Evolutionary conservation across 2,888 invertebrate species (phyloP).

Genomic region (Oligia fasciuncula): DNA sequence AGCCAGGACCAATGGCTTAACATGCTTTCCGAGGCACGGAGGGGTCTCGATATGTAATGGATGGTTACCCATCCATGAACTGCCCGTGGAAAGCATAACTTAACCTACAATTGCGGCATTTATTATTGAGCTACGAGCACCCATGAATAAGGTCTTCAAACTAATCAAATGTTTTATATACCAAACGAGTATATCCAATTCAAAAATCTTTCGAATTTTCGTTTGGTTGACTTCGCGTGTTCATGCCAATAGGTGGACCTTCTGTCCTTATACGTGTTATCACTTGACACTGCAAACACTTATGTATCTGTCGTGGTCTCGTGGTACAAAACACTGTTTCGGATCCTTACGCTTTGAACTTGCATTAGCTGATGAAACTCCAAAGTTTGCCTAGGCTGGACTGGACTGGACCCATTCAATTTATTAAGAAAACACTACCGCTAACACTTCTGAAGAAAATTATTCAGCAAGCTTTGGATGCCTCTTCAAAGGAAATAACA

Average conservation of each 20-base stretch:
- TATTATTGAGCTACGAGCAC: no score
- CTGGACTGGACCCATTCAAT: constrained; percentile 20
- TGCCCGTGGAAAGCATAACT: no score
- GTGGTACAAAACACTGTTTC: constrained; percentile 32
- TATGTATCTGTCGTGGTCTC: constrained; percentile 22
- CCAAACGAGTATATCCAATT: background rate
- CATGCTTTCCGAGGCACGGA: no score
- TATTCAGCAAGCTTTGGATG: background rate
- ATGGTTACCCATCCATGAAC: no score
- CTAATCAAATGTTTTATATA: background rate
- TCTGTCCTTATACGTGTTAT: constrained; percentile 8
- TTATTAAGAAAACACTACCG: background rate
- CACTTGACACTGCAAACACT: constrained; percentile 31
- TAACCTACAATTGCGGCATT: no score
- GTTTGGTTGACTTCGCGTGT: background rate
- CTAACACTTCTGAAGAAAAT: background rate
- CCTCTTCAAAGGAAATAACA: background rate
- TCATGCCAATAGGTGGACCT: background rate
- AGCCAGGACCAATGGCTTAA: no score
- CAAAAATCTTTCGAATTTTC: background rate
- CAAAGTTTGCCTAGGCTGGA: constrained; percentile 31
- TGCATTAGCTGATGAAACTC: constrained; percentile 60
- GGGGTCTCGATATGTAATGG: no score
- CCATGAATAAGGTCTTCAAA: background rate
- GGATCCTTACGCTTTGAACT: constrained; percentile 36